Percentiles rank a stretch among this genome's conserved stretches.
These are phyloP conservation scores for Stomorhina lunata DNA, from an alignment of 2,888 invertebrate species.

Conservation along the genomic window DNA sequence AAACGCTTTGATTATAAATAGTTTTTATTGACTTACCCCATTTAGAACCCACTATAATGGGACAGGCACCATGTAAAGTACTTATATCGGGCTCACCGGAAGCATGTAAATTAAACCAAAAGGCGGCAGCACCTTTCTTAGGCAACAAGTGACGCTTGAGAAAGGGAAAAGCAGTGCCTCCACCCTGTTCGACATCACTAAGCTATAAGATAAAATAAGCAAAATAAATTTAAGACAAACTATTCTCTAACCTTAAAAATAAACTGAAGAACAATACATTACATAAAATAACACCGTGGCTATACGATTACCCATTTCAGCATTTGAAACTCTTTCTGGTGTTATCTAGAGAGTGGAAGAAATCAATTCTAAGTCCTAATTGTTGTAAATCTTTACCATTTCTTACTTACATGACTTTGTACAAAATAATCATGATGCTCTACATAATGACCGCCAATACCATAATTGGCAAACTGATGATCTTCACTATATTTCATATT, in stretches of 20 bases:
- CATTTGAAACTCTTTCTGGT: not conserved
- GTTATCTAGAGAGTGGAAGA: slow-evolving; percentile 52
- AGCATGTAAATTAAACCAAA: slow-evolving; percentile 95
- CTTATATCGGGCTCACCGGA: slow-evolving; percentile 93
- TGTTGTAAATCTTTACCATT: not conserved
- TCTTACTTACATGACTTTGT: slow-evolving; percentile 58
- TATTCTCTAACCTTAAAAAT: not conserved
- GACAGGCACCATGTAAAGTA: slow-evolving; percentile 97
- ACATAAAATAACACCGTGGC: slow-evolving; percentile 79
- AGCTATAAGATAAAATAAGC: slow-evolving; percentile 83
- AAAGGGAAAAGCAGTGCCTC: slow-evolving; percentile 97
- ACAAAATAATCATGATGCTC: slow-evolving; percentile 77
- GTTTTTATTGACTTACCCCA: slow-evolving; percentile 97
- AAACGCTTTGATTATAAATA: too few relatives aligned
- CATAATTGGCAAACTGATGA: slow-evolving; percentile 75
- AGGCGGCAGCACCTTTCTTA: slow-evolving; percentile 84
- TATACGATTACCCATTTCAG: slow-evolving; percentile 74
- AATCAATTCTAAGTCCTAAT: not conserved
- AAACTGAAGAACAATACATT: slow-evolving; percentile 59
- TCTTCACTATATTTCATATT: slow-evolving; percentile 81
- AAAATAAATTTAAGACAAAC: not conserved
- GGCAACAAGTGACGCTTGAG: slow-evolving; percentile 87
- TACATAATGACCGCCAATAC: slow-evolving; percentile 83
- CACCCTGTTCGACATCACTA: slow-evolving; percentile 97
- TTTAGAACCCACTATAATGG: slow-evolving; percentile 96